These are phyloP conservation scores for Dasypus novemcinctus DNA, from an alignment of 2,113 vertebrate genomes.

Conservation along the genomic window DNA sequence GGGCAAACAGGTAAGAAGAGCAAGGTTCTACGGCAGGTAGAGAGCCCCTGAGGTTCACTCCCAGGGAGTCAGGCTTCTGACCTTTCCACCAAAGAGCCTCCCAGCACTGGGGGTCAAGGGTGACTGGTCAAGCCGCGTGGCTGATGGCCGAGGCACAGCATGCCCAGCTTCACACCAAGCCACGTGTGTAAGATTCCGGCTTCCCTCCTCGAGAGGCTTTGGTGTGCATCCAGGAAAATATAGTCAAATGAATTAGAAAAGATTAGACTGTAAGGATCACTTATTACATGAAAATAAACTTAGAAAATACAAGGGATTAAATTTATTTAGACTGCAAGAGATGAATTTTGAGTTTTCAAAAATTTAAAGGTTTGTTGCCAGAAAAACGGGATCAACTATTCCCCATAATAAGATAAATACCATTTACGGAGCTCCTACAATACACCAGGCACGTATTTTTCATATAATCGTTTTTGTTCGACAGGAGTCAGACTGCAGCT, in stretches of 20 bases:
- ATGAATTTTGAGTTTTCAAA: neutral
- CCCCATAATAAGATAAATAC: neutral
- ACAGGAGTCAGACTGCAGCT: neutral
- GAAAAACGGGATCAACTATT: neutral
- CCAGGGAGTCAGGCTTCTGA: neutral
- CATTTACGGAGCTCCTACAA: neutral
- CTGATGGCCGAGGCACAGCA: accelerated
- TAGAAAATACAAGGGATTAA: neutral
- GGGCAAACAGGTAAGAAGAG: neutral
- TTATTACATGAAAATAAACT: neutral
- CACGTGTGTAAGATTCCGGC: neutral
- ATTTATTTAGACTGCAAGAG: neutral
- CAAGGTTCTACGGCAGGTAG: neutral
- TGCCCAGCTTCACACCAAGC: accelerated
- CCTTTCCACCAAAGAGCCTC: neutral
- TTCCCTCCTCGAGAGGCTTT: neutral
- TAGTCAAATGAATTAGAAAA: neutral
- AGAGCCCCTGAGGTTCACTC: neutral
- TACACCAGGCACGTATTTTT: neutral
- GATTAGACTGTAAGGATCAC: neutral
- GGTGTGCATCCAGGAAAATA: neutral
- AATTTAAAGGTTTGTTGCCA: neutral
- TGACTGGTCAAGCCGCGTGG: accelerated
- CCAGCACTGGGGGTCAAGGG: no score
- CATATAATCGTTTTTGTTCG: neutral